Conservation (phyloP, 2,888 invertebrate species). For the Dryococelus australis region DNA sequence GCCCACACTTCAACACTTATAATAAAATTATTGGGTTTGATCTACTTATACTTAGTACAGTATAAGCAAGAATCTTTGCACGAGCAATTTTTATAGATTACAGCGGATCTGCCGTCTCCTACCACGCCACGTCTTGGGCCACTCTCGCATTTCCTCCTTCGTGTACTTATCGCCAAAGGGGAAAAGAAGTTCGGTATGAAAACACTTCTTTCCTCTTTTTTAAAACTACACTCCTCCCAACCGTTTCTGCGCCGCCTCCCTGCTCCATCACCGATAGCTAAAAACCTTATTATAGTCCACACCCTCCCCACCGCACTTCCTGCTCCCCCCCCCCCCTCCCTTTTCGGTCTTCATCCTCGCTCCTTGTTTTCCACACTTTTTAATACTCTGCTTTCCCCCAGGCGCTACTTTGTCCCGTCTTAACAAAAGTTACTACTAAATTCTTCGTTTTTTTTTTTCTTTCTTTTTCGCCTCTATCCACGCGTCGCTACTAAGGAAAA, state of each 20-base stretch:
- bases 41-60: too few relatives aligned
- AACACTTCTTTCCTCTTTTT: conserved; percentile 38
- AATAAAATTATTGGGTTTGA: too few relatives aligned
- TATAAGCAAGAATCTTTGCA: too few relatives aligned
- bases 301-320: neutral
- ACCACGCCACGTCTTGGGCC: neutral
- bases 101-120: too few relatives aligned
- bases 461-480: conserved; percentile 12
- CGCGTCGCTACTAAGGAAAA: neutral
- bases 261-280: conserved; percentile 36
- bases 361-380: conserved; percentile 38
- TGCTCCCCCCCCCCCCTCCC: neutral
- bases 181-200: conserved; percentile 35
- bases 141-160: neutral
- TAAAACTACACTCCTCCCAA: conserved; percentile 24
- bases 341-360: neutral
- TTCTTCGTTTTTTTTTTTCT: conserved; percentile 27
- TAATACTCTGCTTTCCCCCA: conserved; percentile 36
- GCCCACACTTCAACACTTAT: too few relatives aligned
- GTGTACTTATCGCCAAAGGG: conserved; percentile 36
- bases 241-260: neutral
- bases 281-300: conserved; percentile 39
- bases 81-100: too few relatives aligned
- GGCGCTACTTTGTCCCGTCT: conserved; percentile 26
- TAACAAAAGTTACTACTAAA: conserved; percentile 39